phyloP scores from a whole-genome alignment of 1,140 invertebrate species.

The Choristoneura fumiferana region DNA sequence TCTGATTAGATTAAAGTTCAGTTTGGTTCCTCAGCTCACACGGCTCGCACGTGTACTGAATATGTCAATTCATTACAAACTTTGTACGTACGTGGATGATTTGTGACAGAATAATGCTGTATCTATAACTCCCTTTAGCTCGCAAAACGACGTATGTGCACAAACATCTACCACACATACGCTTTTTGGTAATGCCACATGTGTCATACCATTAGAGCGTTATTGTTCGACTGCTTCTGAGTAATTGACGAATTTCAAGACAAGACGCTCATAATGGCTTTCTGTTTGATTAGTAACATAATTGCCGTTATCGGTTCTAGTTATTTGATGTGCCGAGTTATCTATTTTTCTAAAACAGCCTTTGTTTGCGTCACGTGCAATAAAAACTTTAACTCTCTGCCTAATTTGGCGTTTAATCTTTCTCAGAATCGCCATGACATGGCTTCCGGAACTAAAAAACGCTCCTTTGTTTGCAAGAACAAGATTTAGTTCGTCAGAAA shows the following conservation, averaged over 20 bases:
- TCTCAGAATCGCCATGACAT: not conserved
- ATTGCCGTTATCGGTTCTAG: not conserved
- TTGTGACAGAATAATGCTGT: conserved; percentile 68
- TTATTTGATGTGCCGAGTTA: not conserved
- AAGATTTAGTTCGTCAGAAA: conserved; percentile 21
- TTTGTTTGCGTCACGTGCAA: conserved; percentile 2
- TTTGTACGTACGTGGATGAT: conserved; percentile 70
- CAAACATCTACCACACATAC: no score
- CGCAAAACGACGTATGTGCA: no score
- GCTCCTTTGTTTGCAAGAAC: not conserved
- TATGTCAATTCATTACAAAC: conserved; percentile 77
- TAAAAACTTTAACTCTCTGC: not conserved
- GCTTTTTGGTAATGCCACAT: no score
- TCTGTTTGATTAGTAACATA: conserved; percentile 34
- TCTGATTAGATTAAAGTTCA: conserved; percentile 18
- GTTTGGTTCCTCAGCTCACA: conserved; percentile 40
- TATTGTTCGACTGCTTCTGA: conserved; percentile 61
- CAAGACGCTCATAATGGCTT: conserved; percentile 24
- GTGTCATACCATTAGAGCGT: conserved; percentile 48
- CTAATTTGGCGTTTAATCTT: not conserved
- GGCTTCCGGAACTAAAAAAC: not conserved
- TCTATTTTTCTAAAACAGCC: conserved; percentile 1
- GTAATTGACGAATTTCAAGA: conserved; percentile 61
- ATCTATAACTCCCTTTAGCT: conserved; percentile 44
- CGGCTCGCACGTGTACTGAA: conserved; percentile 68